A percentile compares a stretch with the other conserved stretches of the same genome.
These are phyloP conservation scores for Psococerastis gibbosa DNA, from an alignment of 2,888 invertebrate species.

Conservation along the genomic window DNA sequence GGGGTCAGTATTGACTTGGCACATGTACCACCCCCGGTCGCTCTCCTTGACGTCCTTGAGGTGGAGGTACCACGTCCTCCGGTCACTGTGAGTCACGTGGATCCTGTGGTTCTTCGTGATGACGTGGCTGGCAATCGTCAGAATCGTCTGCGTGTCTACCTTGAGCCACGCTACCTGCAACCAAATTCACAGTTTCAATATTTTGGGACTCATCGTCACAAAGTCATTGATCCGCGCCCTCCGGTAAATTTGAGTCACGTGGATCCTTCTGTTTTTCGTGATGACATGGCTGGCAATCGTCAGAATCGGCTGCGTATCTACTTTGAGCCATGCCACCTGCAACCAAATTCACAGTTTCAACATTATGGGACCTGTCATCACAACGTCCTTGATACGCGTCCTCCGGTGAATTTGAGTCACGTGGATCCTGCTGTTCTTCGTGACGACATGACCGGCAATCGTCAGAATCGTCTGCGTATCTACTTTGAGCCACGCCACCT, in stretches of 20 bases:
- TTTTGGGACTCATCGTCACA: too few species aligned
- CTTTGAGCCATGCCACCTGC: constrained; percentile 75
- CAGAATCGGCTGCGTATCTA: constrained; percentile 79
- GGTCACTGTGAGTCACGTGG: constrained; percentile 57
- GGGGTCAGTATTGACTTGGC: constrained; percentile 54
- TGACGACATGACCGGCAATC: constrained; percentile 75
- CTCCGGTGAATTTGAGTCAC: constrained; percentile 60
- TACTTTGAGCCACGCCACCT: constrained; percentile 82
- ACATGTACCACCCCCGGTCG: constrained; percentile 72
- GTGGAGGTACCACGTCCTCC: constrained; percentile 62
- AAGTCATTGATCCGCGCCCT: constrained; percentile 75
- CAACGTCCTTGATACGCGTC: constrained; percentile 59
- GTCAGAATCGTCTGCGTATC: constrained; percentile 81
- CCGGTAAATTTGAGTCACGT: constrained; percentile 67
- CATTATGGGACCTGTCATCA: too few species aligned
- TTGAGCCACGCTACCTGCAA: constrained; percentile 75
- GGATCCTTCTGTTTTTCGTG: constrained; percentile 71
- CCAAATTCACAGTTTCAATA: too few species aligned
- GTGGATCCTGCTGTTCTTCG: constrained; percentile 70
- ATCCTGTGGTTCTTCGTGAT: constrained; percentile 80
- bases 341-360: too few species aligned
- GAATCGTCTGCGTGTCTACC: constrained; percentile 76
- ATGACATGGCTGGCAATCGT: constrained; percentile 82
- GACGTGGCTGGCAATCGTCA: constrained; percentile 74
- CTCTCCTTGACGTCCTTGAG: constrained; percentile 58